Evolutionary conservation across 2,888 invertebrate genomes (phyloP), one percentile per base, ranked within the genome.

Genomic region (Sarcophaga rosellei): DNA sequence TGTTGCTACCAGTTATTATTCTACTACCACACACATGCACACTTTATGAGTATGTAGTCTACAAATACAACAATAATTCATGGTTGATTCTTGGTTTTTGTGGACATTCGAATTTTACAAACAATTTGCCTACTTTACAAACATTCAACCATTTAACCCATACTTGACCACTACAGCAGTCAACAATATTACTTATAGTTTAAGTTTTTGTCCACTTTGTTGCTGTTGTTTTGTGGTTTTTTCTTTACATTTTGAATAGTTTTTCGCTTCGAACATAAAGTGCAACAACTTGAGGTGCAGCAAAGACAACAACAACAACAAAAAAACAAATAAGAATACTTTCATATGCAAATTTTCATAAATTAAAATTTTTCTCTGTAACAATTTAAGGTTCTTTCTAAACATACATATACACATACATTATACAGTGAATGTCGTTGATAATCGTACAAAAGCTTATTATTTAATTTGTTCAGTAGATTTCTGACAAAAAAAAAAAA

Each of bases 321-420:
- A 47, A 15, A 47, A 47, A 15, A 15, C 3, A 1, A 47, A 47
- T 47, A 47, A 47, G 35, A 75, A 57, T 21, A 62, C 53, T 53
- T 75, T 21, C 20, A 66, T 70, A 81, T 78, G 62, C 62, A 81
- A 85, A 81, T 73, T 81, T 81, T 62, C 23, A 44, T 74, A 61
- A 72, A 75, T 59, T 73, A 66, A 78, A 17, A 25, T 66, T 17
- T 63, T 61, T 66, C 11, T 53, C 10, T 53, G 1, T 53, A 53
- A 53, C 53, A 53, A 15, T 53, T 47, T 1, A 53, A 53, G 53
- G 53, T 53, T 53, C 15, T 53, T 53, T 12, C 35, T 35, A 35
- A 35, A 35, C 35, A 35, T 35, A 35, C 35, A 35, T 8, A 2
- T 35, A 35, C 35, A 35, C 35, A 2, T 35, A 35, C 35, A 35